Percentiles rank a stretch among this genome's conserved stretches.
Evolutionary conservation across 2,113 vertebrate species (phyloP).

Genomic region (Nothocercus nigrocapillus): DNA sequence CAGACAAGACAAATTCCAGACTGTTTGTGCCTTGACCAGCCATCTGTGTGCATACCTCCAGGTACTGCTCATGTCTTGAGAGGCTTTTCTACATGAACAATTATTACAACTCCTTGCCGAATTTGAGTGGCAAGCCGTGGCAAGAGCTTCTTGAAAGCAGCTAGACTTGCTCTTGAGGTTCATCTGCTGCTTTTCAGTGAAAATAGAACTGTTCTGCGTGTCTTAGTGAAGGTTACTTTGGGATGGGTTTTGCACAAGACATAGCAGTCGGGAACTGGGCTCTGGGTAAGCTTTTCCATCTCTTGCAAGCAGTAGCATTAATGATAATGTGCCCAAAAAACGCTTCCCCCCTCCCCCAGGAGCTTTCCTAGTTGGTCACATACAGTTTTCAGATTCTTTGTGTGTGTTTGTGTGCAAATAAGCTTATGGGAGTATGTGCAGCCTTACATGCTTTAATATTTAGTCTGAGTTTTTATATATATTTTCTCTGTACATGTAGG

Average conservation of each 20-base stretch:
- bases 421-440: not conserved
- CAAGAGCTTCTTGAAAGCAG: slow-evolving; percentile 61
- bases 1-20: slow-evolving; percentile 86
- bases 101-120: slow-evolving; percentile 70
- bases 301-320: not conserved
- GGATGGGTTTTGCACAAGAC: fast-evolving
- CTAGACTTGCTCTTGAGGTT: slow-evolving; percentile 54
- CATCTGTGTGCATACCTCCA: slow-evolving; percentile 85
- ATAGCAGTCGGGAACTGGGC: not conserved
- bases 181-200: not conserved
- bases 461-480: not conserved
- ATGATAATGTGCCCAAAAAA: not conserved
- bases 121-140: slow-evolving; percentile 76
- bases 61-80: slow-evolving; percentile 84
- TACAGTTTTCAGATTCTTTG: not conserved
- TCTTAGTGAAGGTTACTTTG: not conserved
- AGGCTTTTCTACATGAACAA: slow-evolving; percentile 79
- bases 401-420: not conserved
- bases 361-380: not conserved
- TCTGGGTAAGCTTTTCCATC: not conserved
- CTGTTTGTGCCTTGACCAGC: slow-evolving; percentile 81
- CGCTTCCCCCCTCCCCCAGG: not conserved
- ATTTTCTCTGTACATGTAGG: not conserved
- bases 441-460: too few relatives aligned
- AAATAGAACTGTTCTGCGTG: not conserved